phyloP scores from a whole-genome alignment of 2,888 invertebrate species.

The Athalia rosae region DNA sequence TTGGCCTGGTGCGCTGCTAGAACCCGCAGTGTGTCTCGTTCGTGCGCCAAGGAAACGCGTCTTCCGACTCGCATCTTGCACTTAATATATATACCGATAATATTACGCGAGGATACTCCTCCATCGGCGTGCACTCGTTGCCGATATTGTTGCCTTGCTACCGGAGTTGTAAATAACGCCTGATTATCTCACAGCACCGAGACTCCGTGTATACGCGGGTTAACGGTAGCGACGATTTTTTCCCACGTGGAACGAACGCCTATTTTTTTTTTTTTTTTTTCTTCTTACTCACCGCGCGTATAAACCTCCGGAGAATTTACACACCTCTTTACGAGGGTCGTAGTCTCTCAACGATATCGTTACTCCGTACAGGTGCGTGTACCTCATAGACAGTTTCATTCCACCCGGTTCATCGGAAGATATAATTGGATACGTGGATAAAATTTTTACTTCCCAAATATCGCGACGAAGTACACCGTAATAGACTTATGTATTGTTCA shows the following conservation, averaged over 20 bases:
- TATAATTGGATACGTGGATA: too few relatives aligned
- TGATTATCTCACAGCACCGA: not conserved
- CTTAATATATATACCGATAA: not conserved
- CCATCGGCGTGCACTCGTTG: slow-evolving; percentile 28
- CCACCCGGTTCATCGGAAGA: too few relatives aligned
- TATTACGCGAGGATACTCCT: not conserved
- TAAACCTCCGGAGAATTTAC: too few relatives aligned
- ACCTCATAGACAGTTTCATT: too few relatives aligned
- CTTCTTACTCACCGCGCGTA: too few relatives aligned
- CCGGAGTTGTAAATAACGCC: not conserved
- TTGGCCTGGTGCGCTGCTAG: slow-evolving; percentile 40
- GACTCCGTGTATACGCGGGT: too few relatives aligned
- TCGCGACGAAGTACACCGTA: not conserved
- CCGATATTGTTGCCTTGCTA: not conserved
- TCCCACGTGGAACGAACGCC: too few relatives aligned
- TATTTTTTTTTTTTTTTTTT: too few relatives aligned
- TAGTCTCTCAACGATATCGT: too few relatives aligned
- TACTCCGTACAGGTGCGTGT: too few relatives aligned
- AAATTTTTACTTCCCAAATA: not conserved
- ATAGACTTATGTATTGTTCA: slow-evolving; percentile 6
- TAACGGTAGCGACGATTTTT: too few relatives aligned
- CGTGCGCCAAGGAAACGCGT: slow-evolving; percentile 34
- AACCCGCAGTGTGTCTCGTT: slow-evolving; percentile 39
- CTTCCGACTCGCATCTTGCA: slow-evolving; percentile 5
- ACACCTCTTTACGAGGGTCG: too few relatives aligned